These are phyloP conservation scores for Hoplostethus atlanticus DNA, from an alignment of 2,797 vertebrate genomes.

Conservation along the genomic window DNA sequence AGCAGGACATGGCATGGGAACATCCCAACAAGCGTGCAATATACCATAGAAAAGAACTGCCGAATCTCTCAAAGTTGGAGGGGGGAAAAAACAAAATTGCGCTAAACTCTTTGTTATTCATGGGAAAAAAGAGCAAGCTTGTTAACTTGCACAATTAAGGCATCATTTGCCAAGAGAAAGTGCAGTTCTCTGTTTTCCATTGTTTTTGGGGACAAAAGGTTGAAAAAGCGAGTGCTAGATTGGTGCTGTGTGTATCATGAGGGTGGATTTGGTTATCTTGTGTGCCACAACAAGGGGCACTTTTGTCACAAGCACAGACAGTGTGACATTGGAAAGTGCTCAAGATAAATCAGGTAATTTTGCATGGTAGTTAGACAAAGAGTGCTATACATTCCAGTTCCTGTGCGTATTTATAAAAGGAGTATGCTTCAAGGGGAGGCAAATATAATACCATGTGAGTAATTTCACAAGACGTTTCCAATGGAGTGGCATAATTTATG, in stretches of 20 bases:
- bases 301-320: slow-evolving; percentile 82
- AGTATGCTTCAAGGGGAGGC: slow-evolving; percentile 50
- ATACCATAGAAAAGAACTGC: slow-evolving; percentile 46
- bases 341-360: slow-evolving; percentile 81
- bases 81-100: slow-evolving; percentile 57
- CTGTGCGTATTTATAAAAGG: slow-evolving; percentile 61
- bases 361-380: slow-evolving; percentile 81
- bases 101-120: slow-evolving; percentile 83
- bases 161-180: slow-evolving; percentile 83
- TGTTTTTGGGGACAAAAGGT: slow-evolving; percentile 83
- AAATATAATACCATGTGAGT: slow-evolving; percentile 60
- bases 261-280: slow-evolving; percentile 72
- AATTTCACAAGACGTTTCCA: slow-evolving; percentile 69
- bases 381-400: slow-evolving; percentile 70
- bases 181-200: slow-evolving; percentile 66
- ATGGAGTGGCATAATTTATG: slow-evolving; percentile 55
- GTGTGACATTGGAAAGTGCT: slow-evolving; percentile 79
- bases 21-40: slow-evolving; percentile 66
- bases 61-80: slow-evolving; percentile 29
- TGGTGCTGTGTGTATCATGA: slow-evolving; percentile 51
- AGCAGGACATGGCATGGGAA: slow-evolving; percentile 69
- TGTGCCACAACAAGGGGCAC: slow-evolving; percentile 78
- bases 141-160: slow-evolving; percentile 87
- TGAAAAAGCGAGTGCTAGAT: slow-evolving; percentile 68
- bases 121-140: slow-evolving; percentile 77